Base-by-base conservation (phyloP, 2,113 vertebrate genomes). In the Oceanites oceanicus region DNA sequence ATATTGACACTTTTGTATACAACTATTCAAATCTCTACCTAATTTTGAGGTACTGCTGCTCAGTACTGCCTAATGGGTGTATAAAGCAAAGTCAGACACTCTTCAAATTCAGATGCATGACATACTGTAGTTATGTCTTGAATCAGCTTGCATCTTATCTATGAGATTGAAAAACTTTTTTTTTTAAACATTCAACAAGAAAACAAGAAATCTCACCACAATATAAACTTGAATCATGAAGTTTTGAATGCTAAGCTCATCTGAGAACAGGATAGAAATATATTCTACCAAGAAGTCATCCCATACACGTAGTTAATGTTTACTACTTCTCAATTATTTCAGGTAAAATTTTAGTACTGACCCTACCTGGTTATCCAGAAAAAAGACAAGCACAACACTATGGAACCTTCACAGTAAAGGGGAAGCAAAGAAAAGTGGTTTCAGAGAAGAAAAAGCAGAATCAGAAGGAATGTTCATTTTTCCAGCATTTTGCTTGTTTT, bases 251-350 rank as follows among this genome's bases (percentile, higher is more conserved):
- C 20, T 32, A 63, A 73, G 8, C 13, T 70, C 6, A 80, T 34
- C 30, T 62, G 15, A 77, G 59, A 80, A 40, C 4, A 86, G 13
- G 27, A 68, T 0, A 84, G 71, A 75, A 83, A 76, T 30, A 38
- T 9, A 73, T 30, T 73, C 55, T 52, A 73, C 27, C 16, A 66
- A 55, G 27, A 56, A 70, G 23, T 9, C 1, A 3, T 4, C 19
- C 29, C 27, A 29, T 21, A 18, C 36, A 47, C 0, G 0, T 7
- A 89, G 20, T 9, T 68, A n/a, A 45, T 1, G 0, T 45, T 45
- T 45, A 16, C 44, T 45, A 45, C 44, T 40, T 71, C 42, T 71
- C 30, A 38, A 59, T 53, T 55, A 56, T 56, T 72, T 94, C 49
- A 76, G 22, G 22, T 56, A 55, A 82, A 85, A 67, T 30, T 65